Conservation (phyloP, 2,888 invertebrate genomes). For the Gymnocheta viridis region DNA sequence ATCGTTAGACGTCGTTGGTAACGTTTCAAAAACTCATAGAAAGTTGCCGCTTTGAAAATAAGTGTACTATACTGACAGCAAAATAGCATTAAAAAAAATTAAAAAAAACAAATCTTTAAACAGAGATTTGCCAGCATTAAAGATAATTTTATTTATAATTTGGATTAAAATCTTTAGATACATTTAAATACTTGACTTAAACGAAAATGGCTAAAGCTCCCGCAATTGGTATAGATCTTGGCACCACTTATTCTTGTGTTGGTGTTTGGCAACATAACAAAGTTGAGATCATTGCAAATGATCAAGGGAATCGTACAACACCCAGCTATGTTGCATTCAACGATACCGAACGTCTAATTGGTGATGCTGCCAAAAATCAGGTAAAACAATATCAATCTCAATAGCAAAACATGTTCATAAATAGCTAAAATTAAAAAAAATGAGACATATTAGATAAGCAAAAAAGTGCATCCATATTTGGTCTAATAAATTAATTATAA, state of each 20-base stretch:
- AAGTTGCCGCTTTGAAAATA: slow-evolving; percentile 23
- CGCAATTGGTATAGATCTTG: slow-evolving; percentile 91
- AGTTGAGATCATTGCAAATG: slow-evolving; percentile 93
- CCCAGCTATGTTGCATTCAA: slow-evolving; percentile 94
- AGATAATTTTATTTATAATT: slow-evolving; percentile 25
- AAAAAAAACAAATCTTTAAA: slow-evolving; percentile 21
- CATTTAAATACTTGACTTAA: slow-evolving; percentile 1
- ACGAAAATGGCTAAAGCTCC: slow-evolving; percentile 82
- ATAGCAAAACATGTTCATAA: neutral
- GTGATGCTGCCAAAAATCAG: slow-evolving; percentile 94
- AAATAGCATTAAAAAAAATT: neutral
- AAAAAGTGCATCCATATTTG: slow-evolving; percentile 42
- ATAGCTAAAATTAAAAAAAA: neutral
- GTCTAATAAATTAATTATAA: slow-evolving; percentile 63
- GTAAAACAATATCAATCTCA: slow-evolving; percentile 79
- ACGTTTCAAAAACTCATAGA: slow-evolving; percentile 57
- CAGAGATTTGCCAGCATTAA: slow-evolving; percentile 37
- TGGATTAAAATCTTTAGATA: slow-evolving; percentile 51
- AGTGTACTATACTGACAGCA: slow-evolving; percentile 3
- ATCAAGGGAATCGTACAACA: slow-evolving; percentile 93
- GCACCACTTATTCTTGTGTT: slow-evolving; percentile 93
- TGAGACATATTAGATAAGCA: neutral
- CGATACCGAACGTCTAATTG: slow-evolving; percentile 91
- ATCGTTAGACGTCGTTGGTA: slow-evolving; percentile 63
- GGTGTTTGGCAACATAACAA: slow-evolving; percentile 92